Conservation (phyloP, 1,140 invertebrate species). For the Aethina tumida region DNA sequence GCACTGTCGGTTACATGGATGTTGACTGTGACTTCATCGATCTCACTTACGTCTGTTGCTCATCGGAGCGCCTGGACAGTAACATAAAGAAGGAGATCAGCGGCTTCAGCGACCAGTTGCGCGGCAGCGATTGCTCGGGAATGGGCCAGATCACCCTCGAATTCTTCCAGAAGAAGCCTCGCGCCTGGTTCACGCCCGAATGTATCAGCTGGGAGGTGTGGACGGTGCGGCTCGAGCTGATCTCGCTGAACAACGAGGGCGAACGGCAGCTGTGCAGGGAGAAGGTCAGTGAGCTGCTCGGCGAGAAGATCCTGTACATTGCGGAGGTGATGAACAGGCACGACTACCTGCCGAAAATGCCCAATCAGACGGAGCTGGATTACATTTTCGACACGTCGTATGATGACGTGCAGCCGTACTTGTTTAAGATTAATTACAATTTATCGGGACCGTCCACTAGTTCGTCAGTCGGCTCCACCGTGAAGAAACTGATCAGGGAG, state of each 20-base stretch:
- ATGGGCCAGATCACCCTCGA: conserved; percentile 86
- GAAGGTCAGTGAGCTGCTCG: conserved; percentile 81
- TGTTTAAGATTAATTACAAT: conserved; percentile 79
- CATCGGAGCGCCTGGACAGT: conserved; percentile 65
- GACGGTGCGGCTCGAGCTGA: conserved; percentile 84
- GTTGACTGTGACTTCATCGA: conserved; percentile 96
- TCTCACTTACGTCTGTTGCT: conserved; percentile 92
- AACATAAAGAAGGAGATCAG: conserved; percentile 73
- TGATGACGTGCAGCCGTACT: conserved; percentile 88
- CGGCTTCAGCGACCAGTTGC: conserved; percentile 74
- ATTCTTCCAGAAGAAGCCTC: conserved; percentile 88
- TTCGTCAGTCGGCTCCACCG: conserved; percentile 70
- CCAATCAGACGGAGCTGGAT: conserved; percentile 83
- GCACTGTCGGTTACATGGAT: conserved; percentile 89
- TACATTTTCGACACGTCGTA: conserved; percentile 90
- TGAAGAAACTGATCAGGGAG: conserved; percentile 83
- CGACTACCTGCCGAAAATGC: conserved; percentile 93
- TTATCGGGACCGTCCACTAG: conserved; percentile 58
- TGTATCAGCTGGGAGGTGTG: conserved; percentile 96
- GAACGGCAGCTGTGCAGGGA: conserved; percentile 80
- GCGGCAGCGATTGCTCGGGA: conserved; percentile 60
- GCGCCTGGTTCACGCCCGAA: conserved; percentile 76
- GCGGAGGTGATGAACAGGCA: conserved; percentile 91
- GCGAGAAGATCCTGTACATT: conserved; percentile 88
- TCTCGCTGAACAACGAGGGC: conserved; percentile 76